Conservation (phyloP, 2,113 vertebrate species). For the Chascanopsetta lugubris region DNA sequence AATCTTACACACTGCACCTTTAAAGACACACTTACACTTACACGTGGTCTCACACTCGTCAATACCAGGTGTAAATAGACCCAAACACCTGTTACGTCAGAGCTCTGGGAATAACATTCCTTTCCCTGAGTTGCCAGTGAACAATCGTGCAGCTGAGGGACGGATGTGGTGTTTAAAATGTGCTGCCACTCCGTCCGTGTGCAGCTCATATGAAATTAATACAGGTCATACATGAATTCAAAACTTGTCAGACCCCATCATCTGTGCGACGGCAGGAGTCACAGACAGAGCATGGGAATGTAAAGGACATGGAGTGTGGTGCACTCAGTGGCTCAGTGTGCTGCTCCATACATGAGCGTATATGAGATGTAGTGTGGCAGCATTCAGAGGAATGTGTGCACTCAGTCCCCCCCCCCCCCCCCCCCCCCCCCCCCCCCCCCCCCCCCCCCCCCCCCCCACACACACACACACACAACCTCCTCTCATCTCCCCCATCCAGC, state of each 20-base stretch:
- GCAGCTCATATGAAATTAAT: constrained; percentile 64
- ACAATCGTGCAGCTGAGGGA: constrained; percentile 41
- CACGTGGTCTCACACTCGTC: no score
- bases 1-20: no score
- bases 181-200: constrained; percentile 44
- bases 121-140: constrained; percentile 51
- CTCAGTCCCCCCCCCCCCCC: constrained; percentile 26
- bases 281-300: constrained; percentile 13
- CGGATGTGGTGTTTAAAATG: constrained; percentile 45
- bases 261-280: constrained; percentile 20
- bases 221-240: constrained; percentile 68
- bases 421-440: constrained; percentile 14
- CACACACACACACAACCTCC: no score
- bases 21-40: no score
- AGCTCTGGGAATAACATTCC: constrained; percentile 68
- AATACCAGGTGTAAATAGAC: no score
- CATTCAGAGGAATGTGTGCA: constrained; percentile 54
- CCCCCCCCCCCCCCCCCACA: no score
- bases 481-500: constrained; percentile 63
- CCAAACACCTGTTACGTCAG: constrained; percentile 34
- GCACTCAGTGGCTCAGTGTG: background rate
- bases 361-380: constrained; percentile 46
- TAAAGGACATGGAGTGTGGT: constrained; percentile 2
- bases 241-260: constrained; percentile 53
- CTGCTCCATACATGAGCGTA: constrained; percentile 9